Evolutionary conservation across 2,888 invertebrate species (phyloP), one percentile per base, ranked within the genome.

Genomic region (Neoscelio sp.): DNA sequence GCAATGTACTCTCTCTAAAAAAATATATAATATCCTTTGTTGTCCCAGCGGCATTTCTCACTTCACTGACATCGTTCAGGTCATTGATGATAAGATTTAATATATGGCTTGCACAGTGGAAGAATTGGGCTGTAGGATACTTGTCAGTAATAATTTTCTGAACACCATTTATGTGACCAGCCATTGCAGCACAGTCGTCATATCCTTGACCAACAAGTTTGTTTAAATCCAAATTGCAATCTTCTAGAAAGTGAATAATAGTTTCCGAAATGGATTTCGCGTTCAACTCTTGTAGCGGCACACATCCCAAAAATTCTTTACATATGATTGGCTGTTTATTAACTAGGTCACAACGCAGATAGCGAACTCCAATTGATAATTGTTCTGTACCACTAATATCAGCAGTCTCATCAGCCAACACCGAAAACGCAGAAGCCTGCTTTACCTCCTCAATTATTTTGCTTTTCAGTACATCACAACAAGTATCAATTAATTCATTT

Each of bases 401-500:
- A 42, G 82, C 79, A 8, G 33, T 70, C 15, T 70, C 58, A 38
- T 84, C 84, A 13, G 82, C 83, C 52, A 85, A 75, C 8, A 86
- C 67, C 17, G 74, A 73, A 78, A 79, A 85, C 18, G 82, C 81
- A 78, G 71, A 85, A 17, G 83, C 79, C 62, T 78, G 20, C 64
- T 85, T 84, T n/a, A 82, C 80, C 40, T 80, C 70, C 40, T 73
- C 60, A 23, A 87, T 82, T 77, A 87, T 82, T 18, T 83, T 68
- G 46, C 81, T 82, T 77, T 80, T 83, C 23, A 85, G 40, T 42
- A 83, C 78, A 33, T 68, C 74, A 17, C 83, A 85, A 83, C 84
- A 87, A 30, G 84, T 71, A 26, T 54, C 50, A 48, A 87, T 83
- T 33, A 86, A 73, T 82, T 88, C 83, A 82, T 88, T 89, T 86